Evolutionary conservation across 1,140 invertebrate species (phyloP), one percentile per base, ranked within the genome.

Genomic region (Drepana arcuata): DNA sequence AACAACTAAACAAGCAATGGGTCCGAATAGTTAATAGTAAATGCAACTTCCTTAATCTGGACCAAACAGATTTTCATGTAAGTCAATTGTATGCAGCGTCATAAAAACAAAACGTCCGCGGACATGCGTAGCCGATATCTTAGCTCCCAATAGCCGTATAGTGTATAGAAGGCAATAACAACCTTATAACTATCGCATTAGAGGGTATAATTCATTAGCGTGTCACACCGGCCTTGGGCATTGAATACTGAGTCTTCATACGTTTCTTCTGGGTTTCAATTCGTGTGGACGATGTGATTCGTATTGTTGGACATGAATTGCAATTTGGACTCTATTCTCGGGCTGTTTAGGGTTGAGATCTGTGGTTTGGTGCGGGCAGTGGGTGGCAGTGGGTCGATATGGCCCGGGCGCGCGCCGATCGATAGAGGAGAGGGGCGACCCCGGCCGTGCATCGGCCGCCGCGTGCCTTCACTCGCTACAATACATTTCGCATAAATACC

Each of bases 41-140:
- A 21, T 21, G 18, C n/a, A 21, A 9, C 4, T 21, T 21, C 4
- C 18, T 21, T 21, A 5, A 9, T 21, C 18, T 21, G 18, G 18
- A 21, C 18, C 18, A 21, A 21, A 21, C 4, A 4, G 9, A 21
- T 9, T 4, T 5, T 21, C 4, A 9, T 5, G 33, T 13, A 37
- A 43, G 34, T 32, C 16, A 35, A 5, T 21, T 36, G 14, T 13
- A 38, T 14, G 2, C 16, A 31, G 21, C 36, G 16, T 26, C 4
- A 39, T 45, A 49, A 59, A 55, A 53, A 60, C 59, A 58, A 62
- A 50, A 41, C 43, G 47, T 52, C 43, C 41, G 36, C 41, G 69
- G 69, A 75, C 78, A 79, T 82, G 78, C 78, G 78, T 82, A 67
- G 48, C 57, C 51, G 54, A 64, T 55, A 49, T 38, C 47, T 50